phyloP scores from a whole-genome alignment of 1,140 invertebrate genomes.

The Episyrphus balteatus region DNA sequence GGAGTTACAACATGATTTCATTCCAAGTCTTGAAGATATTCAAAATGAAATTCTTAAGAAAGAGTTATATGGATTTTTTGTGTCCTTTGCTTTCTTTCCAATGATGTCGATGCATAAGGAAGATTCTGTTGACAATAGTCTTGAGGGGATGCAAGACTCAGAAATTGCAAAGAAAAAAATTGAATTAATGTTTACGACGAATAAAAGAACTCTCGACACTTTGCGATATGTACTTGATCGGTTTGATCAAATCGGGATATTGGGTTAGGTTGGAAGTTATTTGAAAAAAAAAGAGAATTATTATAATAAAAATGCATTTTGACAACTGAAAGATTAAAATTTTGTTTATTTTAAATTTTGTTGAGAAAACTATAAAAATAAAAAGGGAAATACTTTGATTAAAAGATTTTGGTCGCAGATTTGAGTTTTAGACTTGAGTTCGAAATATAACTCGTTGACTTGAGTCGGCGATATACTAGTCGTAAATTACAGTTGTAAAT shows the following conservation, averaged over 20 bases:
- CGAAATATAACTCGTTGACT: no score
- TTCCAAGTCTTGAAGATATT: conserved; percentile 24
- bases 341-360: no score
- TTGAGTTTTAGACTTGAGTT: no score
- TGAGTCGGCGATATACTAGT: no score
- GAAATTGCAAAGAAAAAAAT: conserved; percentile 32
- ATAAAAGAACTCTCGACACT: conserved; percentile 28
- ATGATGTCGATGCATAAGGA: conserved; percentile 34
- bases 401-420: no score
- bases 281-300: no score
- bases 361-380: no score
- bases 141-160: conserved; percentile 22
- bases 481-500: no score
- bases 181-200: conserved; percentile 31
- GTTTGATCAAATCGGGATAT: conserved; percentile 28
- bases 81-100: conserved; percentile 27
- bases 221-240: conserved; percentile 24
- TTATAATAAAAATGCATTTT: no score
- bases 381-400: no score
- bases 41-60: conserved; percentile 20
- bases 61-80: conserved; percentile 31
- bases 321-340: no score
- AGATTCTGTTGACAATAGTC: conserved; percentile 27
- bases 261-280: no score
- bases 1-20: conserved; percentile 17